Evolutionary conservation across 35 echinoderm and acorn worm genomes (phyloP).

Genomic region (Holothuria glaberrima): DNA sequence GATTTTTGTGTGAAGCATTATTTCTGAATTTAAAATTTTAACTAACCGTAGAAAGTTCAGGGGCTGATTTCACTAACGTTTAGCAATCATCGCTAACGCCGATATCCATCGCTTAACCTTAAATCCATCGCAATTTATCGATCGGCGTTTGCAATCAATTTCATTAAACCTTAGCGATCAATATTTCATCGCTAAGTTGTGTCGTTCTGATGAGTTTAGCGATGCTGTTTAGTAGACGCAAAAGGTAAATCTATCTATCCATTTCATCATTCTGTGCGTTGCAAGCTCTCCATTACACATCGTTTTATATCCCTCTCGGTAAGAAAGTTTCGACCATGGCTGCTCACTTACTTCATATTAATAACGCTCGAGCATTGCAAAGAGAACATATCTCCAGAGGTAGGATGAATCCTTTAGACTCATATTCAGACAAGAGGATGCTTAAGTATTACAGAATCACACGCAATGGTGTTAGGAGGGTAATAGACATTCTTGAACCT

Average conservation of each 20-base stretch:
- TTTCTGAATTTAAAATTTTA: too few species aligned
- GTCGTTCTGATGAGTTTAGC: neutral
- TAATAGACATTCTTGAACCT: slow-evolving; percentile 34
- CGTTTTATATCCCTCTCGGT: too few species aligned
- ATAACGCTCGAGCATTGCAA: slow-evolving; percentile 57
- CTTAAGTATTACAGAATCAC: slow-evolving; percentile 58
- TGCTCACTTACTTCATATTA: slow-evolving; percentile 20
- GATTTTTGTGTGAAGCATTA: too few species aligned
- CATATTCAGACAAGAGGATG: slow-evolving; percentile 64
- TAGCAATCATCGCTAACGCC: slow-evolving; percentile 29
- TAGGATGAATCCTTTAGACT: slow-evolving; percentile 46
- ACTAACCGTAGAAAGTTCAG: too few species aligned
- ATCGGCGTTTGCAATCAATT: slow-evolving; percentile 15
- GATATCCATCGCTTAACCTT: slow-evolving; percentile 46
- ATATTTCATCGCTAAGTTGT: neutral
- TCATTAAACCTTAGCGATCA: slow-evolving; percentile 50
- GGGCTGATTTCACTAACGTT: slow-evolving; percentile 28
- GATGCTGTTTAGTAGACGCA: slow-evolving; percentile 12
- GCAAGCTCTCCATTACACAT: neutral
- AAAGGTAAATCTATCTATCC: neutral
- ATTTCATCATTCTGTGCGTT: neutral
- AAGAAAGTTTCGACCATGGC: slow-evolving; percentile 35
- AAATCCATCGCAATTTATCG: slow-evolving; percentile 55
- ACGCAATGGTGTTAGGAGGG: neutral
- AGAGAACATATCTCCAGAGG: slow-evolving; percentile 53